These are phyloP conservation scores for Drosophila maculinotata DNA, from an alignment of 2,888 invertebrate genomes.

Conservation along the genomic window DNA sequence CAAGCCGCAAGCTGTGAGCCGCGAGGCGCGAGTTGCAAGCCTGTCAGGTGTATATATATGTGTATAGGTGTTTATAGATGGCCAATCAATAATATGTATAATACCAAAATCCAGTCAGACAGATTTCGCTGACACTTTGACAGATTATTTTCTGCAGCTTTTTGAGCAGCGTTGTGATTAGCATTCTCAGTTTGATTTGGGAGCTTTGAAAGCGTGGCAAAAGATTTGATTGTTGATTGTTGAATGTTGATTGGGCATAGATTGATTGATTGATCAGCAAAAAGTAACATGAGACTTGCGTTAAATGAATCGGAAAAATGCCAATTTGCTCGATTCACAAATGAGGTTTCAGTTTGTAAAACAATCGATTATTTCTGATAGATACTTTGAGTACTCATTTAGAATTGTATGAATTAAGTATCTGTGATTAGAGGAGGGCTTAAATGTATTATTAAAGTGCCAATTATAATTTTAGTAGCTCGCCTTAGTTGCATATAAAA, in stretches of 20 bases:
- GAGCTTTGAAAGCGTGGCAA: conserved; percentile 15
- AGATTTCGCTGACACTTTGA: conserved; percentile 69
- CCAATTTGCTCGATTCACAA: conserved; percentile 5
- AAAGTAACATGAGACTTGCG: conserved; percentile 11
- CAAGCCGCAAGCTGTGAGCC: conserved; percentile 15
- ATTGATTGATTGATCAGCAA: conserved; percentile 37
- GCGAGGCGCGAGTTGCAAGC: conserved; percentile 7
- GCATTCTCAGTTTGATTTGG: conserved; percentile 22
- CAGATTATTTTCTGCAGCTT: conserved; percentile 64
- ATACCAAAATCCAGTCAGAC: conserved; percentile 52
- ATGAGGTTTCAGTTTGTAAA: background rate
- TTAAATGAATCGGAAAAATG: conserved; percentile 20
- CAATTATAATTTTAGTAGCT: background rate
- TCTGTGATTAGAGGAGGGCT: too few species aligned
- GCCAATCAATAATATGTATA: conserved; percentile 52
- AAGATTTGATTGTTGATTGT: conserved; percentile 36
- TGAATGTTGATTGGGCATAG: conserved; percentile 34
- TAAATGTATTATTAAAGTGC: background rate
- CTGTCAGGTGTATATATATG: conserved; percentile 27
- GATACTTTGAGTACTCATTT: too few species aligned
- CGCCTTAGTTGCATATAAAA: background rate
- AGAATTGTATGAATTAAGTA: too few species aligned
- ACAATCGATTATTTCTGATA: background rate
- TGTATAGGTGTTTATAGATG: conserved; percentile 21
- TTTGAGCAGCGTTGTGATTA: conserved; percentile 49